These are phyloP conservation scores for Cyrtorhinus lividipennis DNA, from an alignment of 1,140 invertebrate species.

Conservation along the genomic window DNA sequence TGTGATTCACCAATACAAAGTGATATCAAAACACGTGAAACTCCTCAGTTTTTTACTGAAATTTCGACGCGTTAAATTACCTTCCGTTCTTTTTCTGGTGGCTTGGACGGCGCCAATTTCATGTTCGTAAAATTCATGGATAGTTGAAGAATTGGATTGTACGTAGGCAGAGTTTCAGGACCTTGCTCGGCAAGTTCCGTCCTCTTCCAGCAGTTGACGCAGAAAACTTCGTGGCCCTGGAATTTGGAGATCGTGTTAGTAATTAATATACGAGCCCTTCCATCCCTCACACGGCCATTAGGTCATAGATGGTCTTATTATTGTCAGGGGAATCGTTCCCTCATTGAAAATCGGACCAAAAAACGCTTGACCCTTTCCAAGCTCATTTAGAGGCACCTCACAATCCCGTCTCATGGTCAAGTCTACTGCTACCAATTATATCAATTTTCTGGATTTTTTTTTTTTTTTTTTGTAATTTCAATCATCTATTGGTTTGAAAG, in stretches of 20 bases:
- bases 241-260: neutral
- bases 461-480: too few species aligned
- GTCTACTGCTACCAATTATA: too few species aligned
- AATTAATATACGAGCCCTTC: neutral
- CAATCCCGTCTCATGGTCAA: too few species aligned
- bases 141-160: conserved; percentile 39
- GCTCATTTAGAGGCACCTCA: too few species aligned
- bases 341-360: too few species aligned
- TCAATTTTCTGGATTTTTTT: too few species aligned
- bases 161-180: conserved; percentile 47
- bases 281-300: too few species aligned
- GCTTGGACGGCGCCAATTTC: conserved; percentile 27
- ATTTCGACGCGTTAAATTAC: conserved; percentile 23
- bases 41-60: neutral
- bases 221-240: conserved; percentile 43
- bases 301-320: too few species aligned
- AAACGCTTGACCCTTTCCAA: too few species aligned
- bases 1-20: neutral
- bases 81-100: conserved; percentile 37
- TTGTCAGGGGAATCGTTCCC: too few species aligned
- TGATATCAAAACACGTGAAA: neutral
- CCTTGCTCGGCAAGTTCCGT: conserved; percentile 43
- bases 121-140: conserved; percentile 24
- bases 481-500: too few species aligned
- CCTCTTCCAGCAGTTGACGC: conserved; percentile 51